Evolutionary conservation across 2,888 invertebrate genomes (phyloP).

Genomic region (Carterocephalus palaemon): DNA sequence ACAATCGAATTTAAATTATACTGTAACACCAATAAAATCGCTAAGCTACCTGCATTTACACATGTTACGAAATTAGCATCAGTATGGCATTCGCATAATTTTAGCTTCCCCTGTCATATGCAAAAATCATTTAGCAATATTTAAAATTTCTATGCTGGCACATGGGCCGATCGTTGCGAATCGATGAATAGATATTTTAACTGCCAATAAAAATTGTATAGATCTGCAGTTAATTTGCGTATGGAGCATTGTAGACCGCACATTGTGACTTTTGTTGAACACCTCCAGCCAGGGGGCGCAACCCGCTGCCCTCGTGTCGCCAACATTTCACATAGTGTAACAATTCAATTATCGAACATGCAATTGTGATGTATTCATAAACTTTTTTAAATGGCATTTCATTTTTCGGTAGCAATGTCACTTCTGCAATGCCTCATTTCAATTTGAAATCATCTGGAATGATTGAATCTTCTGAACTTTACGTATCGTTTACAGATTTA

Average conservation of each 20-base stretch:
- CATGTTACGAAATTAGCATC: slow-evolving; percentile 45
- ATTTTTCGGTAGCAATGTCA: slow-evolving; percentile 61
- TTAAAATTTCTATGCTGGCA: slow-evolving; percentile 66
- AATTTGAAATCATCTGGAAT: slow-evolving; percentile 48
- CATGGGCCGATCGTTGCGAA: slow-evolving; percentile 64
- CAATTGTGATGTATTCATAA: slow-evolving; percentile 37
- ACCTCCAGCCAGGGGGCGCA: slow-evolving; percentile 63
- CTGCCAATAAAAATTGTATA: slow-evolving; percentile 71
- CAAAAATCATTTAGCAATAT: slow-evolving; percentile 75
- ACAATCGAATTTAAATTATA: slow-evolving; percentile 62
- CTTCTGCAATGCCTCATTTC: slow-evolving; percentile 56
- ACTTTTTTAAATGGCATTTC: slow-evolving; percentile 34
- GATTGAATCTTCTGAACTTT: slow-evolving; percentile 32
- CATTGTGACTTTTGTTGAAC: slow-evolving; percentile 50
- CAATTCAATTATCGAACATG: slow-evolving; percentile 46
- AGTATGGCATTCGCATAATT: slow-evolving; percentile 37
- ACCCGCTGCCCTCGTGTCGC: slow-evolving; percentile 61
- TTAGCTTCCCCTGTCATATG: slow-evolving; percentile 53
- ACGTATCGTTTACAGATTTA: slow-evolving; percentile 68
- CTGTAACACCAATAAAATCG: slow-evolving; percentile 33
- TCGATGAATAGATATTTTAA: slow-evolving; percentile 66
- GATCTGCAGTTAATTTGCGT: slow-evolving; percentile 72
- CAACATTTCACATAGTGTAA: slow-evolving; percentile 35
- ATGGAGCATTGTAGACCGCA: slow-evolving; percentile 66
- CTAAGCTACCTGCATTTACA: slow-evolving; percentile 39